These are phyloP conservation scores for Drosophila sordidapex DNA, from an alignment of 2,888 invertebrate genomes.

Conservation along the genomic window DNA sequence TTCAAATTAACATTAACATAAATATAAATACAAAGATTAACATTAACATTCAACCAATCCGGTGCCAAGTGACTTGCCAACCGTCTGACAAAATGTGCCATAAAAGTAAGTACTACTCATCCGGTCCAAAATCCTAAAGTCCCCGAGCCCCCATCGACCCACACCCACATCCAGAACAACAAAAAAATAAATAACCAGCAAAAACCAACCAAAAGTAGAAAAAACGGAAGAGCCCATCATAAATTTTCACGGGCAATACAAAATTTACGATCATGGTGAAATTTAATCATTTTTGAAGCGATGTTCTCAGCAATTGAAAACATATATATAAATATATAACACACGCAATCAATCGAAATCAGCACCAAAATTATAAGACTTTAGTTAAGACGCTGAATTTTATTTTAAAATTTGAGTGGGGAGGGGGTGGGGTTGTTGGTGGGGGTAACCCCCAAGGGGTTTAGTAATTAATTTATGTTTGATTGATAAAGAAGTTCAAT, in stretches of 20 bases:
- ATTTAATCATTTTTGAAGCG: conserved; percentile 43
- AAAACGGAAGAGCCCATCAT: conserved; percentile 5
- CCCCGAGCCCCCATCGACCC: no score
- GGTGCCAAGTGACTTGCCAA: conserved; percentile 25
- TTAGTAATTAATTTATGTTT: not conserved
- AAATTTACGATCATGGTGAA: conserved; percentile 44
- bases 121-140: not conserved
- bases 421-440: no score
- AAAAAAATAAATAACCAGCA: not conserved
- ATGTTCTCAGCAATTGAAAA: conserved; percentile 43
- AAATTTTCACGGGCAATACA: conserved; percentile 7
- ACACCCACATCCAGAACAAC: not conserved
- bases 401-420: no score
- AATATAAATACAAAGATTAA: not conserved
- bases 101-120: conserved; percentile 55
- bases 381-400: not conserved
- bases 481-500: not conserved
- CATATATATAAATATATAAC: not conserved
- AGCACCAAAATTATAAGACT: not conserved
- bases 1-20: not conserved
- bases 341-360: not conserved
- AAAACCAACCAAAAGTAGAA: not conserved
- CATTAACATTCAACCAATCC: not conserved
- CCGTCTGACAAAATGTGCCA: conserved; percentile 48
- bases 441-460: not conserved